phyloP scores from a whole-genome alignment of 2,888 invertebrate species.

The Leptinotarsa haldemani region DNA sequence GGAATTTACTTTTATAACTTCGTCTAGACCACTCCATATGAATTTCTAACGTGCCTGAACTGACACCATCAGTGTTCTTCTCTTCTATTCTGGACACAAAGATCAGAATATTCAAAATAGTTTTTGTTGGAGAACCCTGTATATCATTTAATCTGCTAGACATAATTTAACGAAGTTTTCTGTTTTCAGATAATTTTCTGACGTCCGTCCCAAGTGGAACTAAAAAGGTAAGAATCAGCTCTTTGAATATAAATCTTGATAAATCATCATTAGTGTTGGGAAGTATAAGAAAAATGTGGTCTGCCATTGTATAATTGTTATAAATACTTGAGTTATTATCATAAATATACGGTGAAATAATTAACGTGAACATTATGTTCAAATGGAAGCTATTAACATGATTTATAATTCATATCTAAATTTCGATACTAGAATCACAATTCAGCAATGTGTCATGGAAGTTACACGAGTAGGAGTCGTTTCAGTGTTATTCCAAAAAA shows the following conservation, averaged over 20 bases:
- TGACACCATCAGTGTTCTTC: too few relatives aligned
- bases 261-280: constrained; percentile 27
- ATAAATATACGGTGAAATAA: constrained; percentile 26
- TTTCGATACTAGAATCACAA: constrained; percentile 12
- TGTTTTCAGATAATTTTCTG: constrained; percentile 26
- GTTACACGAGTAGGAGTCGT: not conserved
- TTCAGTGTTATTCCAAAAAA: not conserved
- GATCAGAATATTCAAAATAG: too few relatives aligned
- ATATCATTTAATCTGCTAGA: constrained; percentile 9
- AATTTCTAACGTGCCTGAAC: too few relatives aligned
- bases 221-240: constrained; percentile 29
- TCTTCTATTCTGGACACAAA: too few relatives aligned
- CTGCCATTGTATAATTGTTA: constrained; percentile 27
- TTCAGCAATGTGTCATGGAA: not conserved
- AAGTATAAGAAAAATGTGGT: constrained; percentile 24
- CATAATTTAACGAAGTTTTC: constrained; percentile 11
- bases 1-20: too few relatives aligned
- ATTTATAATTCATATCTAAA: constrained; percentile 24
- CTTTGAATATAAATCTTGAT: constrained; percentile 25
- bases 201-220: constrained; percentile 22
- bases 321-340: constrained; percentile 30
- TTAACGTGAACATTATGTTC: constrained; percentile 25
- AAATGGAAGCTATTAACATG: constrained; percentile 18
- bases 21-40: too few relatives aligned
- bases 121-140: not conserved